A percentile compares a stretch with the other conserved stretches of the same genome.
phyloP scores from a whole-genome alignment of 2,888 invertebrate genomes.

The Cosmia pyralina region DNA sequence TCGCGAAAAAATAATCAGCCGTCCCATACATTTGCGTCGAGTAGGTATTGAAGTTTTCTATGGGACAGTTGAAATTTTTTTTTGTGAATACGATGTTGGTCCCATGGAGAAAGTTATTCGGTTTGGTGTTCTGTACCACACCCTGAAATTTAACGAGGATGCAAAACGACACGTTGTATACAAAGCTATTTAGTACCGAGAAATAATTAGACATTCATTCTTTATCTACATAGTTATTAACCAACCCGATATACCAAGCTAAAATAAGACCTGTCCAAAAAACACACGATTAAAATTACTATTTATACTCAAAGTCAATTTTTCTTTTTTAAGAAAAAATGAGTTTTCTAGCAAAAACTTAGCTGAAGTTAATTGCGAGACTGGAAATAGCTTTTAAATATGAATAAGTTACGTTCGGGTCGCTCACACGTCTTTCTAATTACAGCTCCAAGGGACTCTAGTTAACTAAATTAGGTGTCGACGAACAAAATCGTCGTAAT shows the following conservation, averaged over 20 bases:
- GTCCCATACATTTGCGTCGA: no score
- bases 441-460: conserved; percentile 54
- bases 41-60: no score
- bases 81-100: no score
- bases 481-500: conserved; percentile 30
- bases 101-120: no score
- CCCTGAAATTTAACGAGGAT: no score
- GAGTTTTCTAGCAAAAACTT: conserved; percentile 30
- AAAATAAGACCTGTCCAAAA: not conserved
- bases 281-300: not conserved
- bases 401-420: conserved; percentile 61
- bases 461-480: conserved; percentile 56
- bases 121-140: no score
- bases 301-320: not conserved
- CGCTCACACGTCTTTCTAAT: conserved; percentile 51
- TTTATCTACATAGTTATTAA: not conserved
- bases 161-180: no score
- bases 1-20: no score
- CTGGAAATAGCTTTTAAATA: conserved; percentile 62
- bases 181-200: not conserved
- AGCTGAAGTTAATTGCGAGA: conserved; percentile 49
- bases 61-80: no score
- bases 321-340: conserved; percentile 2
- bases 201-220: not conserved
- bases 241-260: not conserved